A percentile compares a stretch with the other conserved stretches of the same genome.
phyloP scores from a whole-genome alignment of 2,797 vertebrate genomes.

The Centroberyx gerrardi region DNA sequence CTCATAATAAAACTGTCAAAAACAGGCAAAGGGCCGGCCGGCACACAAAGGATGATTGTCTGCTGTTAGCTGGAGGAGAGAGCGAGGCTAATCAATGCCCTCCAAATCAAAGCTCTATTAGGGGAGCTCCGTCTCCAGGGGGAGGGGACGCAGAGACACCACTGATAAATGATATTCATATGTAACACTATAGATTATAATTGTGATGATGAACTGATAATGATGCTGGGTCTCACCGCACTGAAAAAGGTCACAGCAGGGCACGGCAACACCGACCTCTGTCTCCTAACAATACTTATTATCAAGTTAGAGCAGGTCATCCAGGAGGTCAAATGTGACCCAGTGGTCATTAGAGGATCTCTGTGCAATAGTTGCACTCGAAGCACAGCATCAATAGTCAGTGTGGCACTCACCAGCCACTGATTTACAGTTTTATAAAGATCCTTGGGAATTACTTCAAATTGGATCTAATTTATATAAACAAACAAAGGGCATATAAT shows the following conservation, averaged over 20 bases:
- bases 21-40: constrained; percentile 55
- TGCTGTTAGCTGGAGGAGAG: constrained; percentile 63
- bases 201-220: constrained; percentile 76
- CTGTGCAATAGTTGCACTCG: constrained; percentile 81
- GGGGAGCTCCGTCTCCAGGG: constrained; percentile 38
- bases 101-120: constrained; percentile 73
- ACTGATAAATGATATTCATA: constrained; percentile 79
- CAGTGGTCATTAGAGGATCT: constrained; percentile 85
- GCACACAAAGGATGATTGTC: constrained; percentile 71
- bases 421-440: constrained; percentile 63
- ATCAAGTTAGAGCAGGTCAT: constrained; percentile 52
- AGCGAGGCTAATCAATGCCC: constrained; percentile 76
- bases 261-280: constrained; percentile 65
- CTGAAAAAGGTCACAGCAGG: constrained; percentile 69
- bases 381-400: constrained; percentile 82
- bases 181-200: constrained; percentile 80
- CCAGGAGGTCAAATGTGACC: constrained; percentile 78
- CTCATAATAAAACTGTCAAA: constrained; percentile 85
- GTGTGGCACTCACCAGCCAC: constrained; percentile 10
- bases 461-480: constrained; percentile 56
- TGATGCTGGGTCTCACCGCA: constrained; percentile 57
- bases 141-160: constrained; percentile 24
- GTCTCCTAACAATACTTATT: constrained; percentile 64
- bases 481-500: constrained; percentile 48
- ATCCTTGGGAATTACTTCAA: constrained; percentile 37